Percentiles rank a stretch among this genome's conserved stretches.
Evolutionary conservation across 2,113 vertebrate genomes (phyloP).

Genomic region (Suricata suricatta): DNA sequence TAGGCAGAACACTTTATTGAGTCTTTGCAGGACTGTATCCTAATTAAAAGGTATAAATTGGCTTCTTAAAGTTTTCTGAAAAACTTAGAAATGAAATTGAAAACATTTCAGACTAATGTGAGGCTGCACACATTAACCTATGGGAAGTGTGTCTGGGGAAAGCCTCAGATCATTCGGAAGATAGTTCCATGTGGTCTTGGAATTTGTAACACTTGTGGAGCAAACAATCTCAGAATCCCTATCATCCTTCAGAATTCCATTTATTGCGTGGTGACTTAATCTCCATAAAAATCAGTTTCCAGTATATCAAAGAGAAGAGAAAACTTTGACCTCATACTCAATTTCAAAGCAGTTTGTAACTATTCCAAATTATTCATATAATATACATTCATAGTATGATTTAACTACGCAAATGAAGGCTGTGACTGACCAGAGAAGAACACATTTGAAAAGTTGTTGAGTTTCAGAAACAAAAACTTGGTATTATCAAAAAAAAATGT

Average conservation of each 20-base stretch:
- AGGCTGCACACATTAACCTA: neutral
- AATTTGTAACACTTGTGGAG: neutral
- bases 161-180: neutral
- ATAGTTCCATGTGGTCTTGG: neutral
- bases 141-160: neutral
- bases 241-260: neutral
- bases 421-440: neutral
- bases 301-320: neutral
- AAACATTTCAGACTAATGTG: neutral
- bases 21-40: neutral
- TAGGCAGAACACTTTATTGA: neutral
- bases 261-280: neutral
- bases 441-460: neutral
- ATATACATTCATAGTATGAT: neutral
- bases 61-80: neutral
- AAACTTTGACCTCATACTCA: neutral
- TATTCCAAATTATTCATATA: neutral
- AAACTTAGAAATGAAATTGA: neutral
- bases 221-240: neutral
- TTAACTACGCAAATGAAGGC: neutral
- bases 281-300: neutral
- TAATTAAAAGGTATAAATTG: neutral
- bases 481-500: neutral
- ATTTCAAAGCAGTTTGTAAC: neutral
- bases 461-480: neutral